Conservation (phyloP, 2,888 invertebrate genomes). For the Geophilus truncorum region DNA sequence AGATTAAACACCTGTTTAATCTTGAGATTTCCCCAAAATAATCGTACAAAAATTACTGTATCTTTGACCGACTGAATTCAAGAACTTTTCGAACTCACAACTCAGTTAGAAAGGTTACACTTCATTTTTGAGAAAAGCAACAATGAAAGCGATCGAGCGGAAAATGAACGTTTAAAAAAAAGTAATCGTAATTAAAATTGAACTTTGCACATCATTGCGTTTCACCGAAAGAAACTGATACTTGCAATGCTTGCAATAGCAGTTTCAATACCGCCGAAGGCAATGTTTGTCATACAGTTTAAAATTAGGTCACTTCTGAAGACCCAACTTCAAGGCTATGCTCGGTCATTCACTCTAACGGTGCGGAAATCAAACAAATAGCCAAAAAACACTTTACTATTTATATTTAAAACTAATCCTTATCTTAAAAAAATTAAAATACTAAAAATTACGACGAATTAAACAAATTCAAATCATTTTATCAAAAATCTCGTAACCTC, state of each 20-base stretch:
- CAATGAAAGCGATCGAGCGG: too few relatives aligned
- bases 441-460: background rate
- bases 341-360: conserved; percentile 33
- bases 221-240: background rate
- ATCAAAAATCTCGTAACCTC: background rate
- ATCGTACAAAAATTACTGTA: too few relatives aligned
- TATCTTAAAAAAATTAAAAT: background rate
- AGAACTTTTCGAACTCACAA: too few relatives aligned
- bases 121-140: too few relatives aligned
- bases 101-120: too few relatives aligned
- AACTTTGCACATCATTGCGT: background rate
- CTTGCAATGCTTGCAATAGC: background rate
- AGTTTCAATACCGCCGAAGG: background rate
- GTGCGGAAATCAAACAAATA: conserved; percentile 29
- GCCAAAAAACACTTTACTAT: too few relatives aligned
- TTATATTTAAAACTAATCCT: background rate
- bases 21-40: too few relatives aligned
- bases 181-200: background rate
- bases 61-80: too few relatives aligned
- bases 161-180: background rate
- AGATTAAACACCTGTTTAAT: too few relatives aligned
- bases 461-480: background rate
- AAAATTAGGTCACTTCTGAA: conserved; percentile 10
- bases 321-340: conserved; percentile 30
- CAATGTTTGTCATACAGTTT: background rate